Evolutionary conservation across 2,113 vertebrate genomes (phyloP).

Genomic region (Todiramphus saurophagus): DNA sequence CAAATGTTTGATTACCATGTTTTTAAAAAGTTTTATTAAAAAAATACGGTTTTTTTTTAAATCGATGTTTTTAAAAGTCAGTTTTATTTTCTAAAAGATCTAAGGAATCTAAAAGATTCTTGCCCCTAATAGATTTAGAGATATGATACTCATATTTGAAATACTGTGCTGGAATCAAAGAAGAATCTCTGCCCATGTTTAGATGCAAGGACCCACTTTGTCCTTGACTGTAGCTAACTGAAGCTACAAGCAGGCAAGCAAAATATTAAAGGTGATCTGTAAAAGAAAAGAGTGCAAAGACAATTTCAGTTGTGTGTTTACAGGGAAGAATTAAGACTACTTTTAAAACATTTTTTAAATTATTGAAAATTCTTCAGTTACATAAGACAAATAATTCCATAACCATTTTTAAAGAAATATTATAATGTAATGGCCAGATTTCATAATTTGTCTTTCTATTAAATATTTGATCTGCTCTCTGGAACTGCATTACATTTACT

Average conservation of each 20-base stretch:
- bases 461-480: neutral
- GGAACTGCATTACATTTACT: neutral
- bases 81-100: neutral
- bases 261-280: neutral
- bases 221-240: neutral
- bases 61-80: neutral
- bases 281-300: neutral
- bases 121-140: neutral
- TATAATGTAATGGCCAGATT: neutral
- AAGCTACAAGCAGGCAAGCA: neutral
- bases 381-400: neutral
- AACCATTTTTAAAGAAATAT: neutral
- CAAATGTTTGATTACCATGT: neutral
- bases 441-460: neutral
- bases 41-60: too few relatives aligned
- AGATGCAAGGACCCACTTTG: neutral
- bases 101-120: neutral
- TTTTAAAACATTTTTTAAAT: neutral
- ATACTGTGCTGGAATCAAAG: neutral
- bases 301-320: neutral
- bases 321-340: neutral
- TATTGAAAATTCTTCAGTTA: neutral
- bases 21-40: neutral
- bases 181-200: neutral
- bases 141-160: neutral